These are phyloP conservation scores for Notechis scutatus DNA, from an alignment of 2,113 vertebrate genomes.

Conservation along the genomic window DNA sequence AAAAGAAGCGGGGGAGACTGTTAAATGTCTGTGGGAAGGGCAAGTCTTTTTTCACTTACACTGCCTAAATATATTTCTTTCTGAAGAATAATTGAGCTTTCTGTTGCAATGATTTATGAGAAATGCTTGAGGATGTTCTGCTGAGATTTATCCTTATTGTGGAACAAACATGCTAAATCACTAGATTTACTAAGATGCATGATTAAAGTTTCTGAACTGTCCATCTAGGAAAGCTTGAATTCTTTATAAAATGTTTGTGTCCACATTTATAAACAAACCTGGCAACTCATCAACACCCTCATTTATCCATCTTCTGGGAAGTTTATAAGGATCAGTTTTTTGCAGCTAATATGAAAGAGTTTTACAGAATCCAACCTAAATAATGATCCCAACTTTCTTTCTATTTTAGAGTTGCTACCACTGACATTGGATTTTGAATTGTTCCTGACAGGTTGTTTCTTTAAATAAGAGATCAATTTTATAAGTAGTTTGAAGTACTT, in stretches of 20 bases:
- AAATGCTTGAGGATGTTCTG: slow-evolving; percentile 11
- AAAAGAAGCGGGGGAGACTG: background rate
- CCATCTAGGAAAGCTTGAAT: slow-evolving; percentile 6
- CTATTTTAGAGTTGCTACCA: background rate
- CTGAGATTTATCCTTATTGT: slow-evolving; percentile 19
- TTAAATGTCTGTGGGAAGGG: background rate
- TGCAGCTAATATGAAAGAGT: background rate
- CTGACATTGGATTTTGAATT: slow-evolving; percentile 13
- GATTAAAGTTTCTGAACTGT: background rate
- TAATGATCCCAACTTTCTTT: background rate
- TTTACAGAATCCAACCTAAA: background rate
- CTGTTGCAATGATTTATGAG: slow-evolving; percentile 41
- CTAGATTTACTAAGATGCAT: slow-evolving; percentile 19
- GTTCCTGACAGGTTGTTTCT: background rate
- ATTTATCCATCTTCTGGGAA: background rate
- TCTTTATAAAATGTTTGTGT: slow-evolving; percentile 1
- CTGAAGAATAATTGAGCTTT: slow-evolving; percentile 21
- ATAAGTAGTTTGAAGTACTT: background rate
- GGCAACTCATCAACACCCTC: background rate
- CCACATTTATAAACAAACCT: background rate
- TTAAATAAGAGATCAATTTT: background rate
- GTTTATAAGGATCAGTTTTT: background rate
- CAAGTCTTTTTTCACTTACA: background rate
- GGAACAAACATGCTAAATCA: slow-evolving; percentile 2
- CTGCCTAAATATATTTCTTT: slow-evolving; percentile 31